phyloP scores from a whole-genome alignment of 2,888 invertebrate genomes.

The Scelioninae gen. 1 region DNA sequence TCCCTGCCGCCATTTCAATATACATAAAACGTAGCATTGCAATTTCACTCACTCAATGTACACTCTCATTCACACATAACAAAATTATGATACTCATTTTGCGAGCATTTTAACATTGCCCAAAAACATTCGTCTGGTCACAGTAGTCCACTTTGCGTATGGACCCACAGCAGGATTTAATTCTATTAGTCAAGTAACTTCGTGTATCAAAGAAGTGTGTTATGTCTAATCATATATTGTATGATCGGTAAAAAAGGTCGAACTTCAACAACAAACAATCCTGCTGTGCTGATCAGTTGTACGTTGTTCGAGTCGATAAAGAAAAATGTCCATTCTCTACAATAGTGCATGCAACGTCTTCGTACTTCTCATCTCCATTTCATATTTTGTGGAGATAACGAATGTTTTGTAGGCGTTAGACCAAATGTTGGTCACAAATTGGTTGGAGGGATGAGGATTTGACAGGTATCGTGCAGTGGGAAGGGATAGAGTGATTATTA shows the following conservation, averaged over 20 bases:
- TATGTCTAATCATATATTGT: no score
- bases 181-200: no score
- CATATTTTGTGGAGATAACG: constrained; percentile 60
- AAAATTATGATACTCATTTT: constrained; percentile 51
- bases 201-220: background rate
- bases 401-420: constrained; percentile 60
- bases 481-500: constrained; percentile 73
- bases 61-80: constrained; percentile 56
- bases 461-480: constrained; percentile 78
- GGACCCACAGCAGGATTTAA: constrained; percentile 52
- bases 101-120: constrained; percentile 45
- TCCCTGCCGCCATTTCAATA: constrained; percentile 80
- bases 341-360: constrained; percentile 70
- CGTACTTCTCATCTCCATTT: constrained; percentile 51
- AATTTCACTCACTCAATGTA: constrained; percentile 63
- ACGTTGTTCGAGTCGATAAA: constrained; percentile 50
- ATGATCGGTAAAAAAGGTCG: background rate
- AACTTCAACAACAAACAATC: constrained; percentile 19
- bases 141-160: constrained; percentile 11
- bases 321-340: constrained; percentile 71
- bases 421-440: constrained; percentile 33
- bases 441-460: constrained; percentile 25
- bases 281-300: constrained; percentile 37
- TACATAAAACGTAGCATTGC: constrained; percentile 68
- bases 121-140: constrained; percentile 40